These are phyloP conservation scores for Blomia tropicalis DNA, from an alignment of 2,888 invertebrate genomes.

Conservation along the genomic window DNA sequence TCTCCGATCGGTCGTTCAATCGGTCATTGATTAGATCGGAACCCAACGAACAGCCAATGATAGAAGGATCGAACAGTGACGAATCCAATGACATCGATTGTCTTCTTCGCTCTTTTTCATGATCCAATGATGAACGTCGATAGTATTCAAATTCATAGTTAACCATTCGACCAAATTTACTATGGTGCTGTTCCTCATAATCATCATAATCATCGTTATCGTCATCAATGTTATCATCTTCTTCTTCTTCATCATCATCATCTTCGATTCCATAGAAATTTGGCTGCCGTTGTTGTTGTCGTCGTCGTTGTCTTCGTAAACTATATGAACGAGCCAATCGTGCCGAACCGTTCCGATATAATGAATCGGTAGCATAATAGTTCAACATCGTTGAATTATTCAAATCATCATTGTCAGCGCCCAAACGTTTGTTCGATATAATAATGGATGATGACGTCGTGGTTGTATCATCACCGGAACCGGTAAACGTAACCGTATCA, in stretches of 20 bases:
- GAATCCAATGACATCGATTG: background rate
- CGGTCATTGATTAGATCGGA: too few relatives aligned
- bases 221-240: background rate
- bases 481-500: slow-evolving; percentile 12
- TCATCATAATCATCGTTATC: background rate
- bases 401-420: too few relatives aligned
- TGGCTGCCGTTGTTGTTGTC: background rate
- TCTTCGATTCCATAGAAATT: slow-evolving; percentile 7
- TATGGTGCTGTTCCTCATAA: background rate
- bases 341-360: background rate
- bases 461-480: background rate
- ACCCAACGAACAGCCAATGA: background rate
- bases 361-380: slow-evolving; percentile 6
- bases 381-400: background rate
- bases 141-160: background rate
- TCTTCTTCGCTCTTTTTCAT: background rate
- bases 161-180: background rate
- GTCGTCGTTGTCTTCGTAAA: background rate
- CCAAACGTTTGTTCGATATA: background rate
- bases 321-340: background rate
- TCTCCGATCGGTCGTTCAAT: too few relatives aligned
- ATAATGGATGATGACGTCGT: background rate
- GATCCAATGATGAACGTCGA: background rate
- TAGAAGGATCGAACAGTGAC: slow-evolving; percentile 5
- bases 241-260: slow-evolving; percentile 2